Evolutionary conservation across 2,797 vertebrate genomes (phyloP).

Genomic region (Thaleichthys pacificus): DNA sequence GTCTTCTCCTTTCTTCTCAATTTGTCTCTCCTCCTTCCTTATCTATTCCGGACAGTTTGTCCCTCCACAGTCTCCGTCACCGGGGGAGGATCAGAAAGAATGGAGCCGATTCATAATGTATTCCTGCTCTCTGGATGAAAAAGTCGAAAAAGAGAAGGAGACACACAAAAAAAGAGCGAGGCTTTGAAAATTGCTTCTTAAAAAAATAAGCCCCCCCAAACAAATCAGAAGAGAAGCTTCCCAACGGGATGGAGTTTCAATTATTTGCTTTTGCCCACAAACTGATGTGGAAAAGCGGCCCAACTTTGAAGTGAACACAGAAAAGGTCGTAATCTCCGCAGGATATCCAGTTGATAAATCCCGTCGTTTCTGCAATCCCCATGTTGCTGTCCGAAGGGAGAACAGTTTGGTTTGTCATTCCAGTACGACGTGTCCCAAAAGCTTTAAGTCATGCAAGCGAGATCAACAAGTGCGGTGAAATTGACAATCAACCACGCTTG

Average conservation of each 20-base stretch:
- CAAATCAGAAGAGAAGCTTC: conserved; percentile 47
- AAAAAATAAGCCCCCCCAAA: conserved; percentile 25
- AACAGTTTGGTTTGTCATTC: neutral
- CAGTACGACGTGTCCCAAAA: conserved; percentile 5
- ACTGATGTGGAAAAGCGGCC: conserved; percentile 51
- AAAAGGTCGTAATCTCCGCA: conserved; percentile 57
- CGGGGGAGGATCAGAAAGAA: conserved; percentile 60
- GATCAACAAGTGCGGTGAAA: conserved; percentile 35
- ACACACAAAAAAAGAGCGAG: neutral
- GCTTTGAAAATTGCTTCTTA: conserved; percentile 40
- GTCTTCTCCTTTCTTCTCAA: conserved; percentile 4
- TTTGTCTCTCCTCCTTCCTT: conserved; percentile 55
- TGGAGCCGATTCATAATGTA: conserved; percentile 64
- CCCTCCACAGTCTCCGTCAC: conserved; percentile 56
- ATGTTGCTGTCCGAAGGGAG: conserved; percentile 43
- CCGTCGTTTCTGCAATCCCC: conserved; percentile 51
- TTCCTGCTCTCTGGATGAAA: conserved; percentile 53
- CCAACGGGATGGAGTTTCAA: conserved; percentile 57
- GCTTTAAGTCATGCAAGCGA: conserved; percentile 24
- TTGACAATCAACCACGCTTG: neutral
- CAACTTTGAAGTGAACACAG: conserved; percentile 50
- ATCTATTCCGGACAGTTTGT: conserved; percentile 70
- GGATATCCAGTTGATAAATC: conserved; percentile 66
- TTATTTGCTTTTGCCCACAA: conserved; percentile 62
- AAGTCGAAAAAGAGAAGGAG: conserved; percentile 36